Base-by-base conservation (phyloP, 2,888 invertebrate genomes). In the Linyphia triangularis region DNA sequence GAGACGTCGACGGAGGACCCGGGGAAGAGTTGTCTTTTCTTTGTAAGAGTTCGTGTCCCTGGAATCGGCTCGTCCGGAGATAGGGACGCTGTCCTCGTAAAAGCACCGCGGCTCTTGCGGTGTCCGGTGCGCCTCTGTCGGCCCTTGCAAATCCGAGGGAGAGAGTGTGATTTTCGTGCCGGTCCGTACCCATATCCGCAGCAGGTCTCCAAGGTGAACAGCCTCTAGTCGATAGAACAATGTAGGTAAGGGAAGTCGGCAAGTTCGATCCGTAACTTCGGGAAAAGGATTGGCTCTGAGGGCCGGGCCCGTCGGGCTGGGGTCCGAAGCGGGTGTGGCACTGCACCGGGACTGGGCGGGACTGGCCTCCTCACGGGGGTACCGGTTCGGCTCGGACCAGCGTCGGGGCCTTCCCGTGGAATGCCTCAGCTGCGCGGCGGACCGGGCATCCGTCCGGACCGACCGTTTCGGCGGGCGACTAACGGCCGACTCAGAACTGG, bases 261-360 rank as follows among this genome's bases (percentile, higher is more conserved):
- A 95, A 95, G 94, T 95, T 95, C 92, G 92, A 92, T 93, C 90
- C 92, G 92, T 92, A 93, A 93, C 93, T 93, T 93, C 94, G 95
- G 95, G 94, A 95, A 93, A 95, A 95, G 95, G 95, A 95, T 95
- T 95, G 95, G 95, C 95, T 95, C 95, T 95, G 94, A 95, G 94
- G 94, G 94, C 94, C 93, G 94, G 94, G 95, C 93, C 93, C 93
- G 93, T 93, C 93, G 94, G 94, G 94, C 94, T 94, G 93, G 94
- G 93, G 93, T 92, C 93, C 93, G 93, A 93, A 93, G 93, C 92
- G 92, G 92, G 92, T 89, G 90, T 84, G 91, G 91, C 89, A 85
- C 90, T 89, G 86, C 89, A 70, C 88, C 91, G 90, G 92, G 92
- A 90, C 91, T 92, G 92, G 91, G 91, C 90, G n/a, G n/a, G n/a